These are phyloP conservation scores for Trissolcus japonicus DNA, from an alignment of 2,888 invertebrate species.

Conservation along the genomic window DNA sequence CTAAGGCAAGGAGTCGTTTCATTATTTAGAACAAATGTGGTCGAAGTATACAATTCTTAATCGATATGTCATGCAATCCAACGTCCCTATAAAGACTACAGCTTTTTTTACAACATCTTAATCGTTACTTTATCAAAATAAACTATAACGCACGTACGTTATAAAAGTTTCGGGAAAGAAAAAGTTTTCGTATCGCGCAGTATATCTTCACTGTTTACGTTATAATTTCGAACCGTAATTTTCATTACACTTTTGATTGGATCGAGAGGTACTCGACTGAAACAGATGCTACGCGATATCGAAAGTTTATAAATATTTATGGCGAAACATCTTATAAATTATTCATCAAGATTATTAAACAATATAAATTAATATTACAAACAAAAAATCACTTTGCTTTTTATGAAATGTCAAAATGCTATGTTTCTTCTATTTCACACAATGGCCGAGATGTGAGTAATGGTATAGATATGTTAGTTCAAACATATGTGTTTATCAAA, in stretches of 20 bases:
- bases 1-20: background rate
- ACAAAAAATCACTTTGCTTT: no score
- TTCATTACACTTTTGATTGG: constrained; percentile 26
- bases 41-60: constrained; percentile 8
- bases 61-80: constrained; percentile 35
- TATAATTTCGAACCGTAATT: constrained; percentile 17
- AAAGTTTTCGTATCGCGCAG: constrained; percentile 28
- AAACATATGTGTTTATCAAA: constrained; percentile 11
- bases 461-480: constrained; percentile 11
- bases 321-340: no score
- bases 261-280: constrained; percentile 3
- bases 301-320: no score
- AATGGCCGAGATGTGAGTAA: constrained; percentile 1
- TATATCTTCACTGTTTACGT: constrained; percentile 15
- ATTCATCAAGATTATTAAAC: no score
- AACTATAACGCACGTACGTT: constrained; percentile 23
- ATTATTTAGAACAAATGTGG: constrained; percentile 12
- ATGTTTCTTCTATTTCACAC: background rate
- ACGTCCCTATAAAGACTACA: constrained; percentile 14
- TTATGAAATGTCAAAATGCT: background rate
- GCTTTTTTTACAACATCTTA: constrained; percentile 31
- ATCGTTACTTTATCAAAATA: constrained; percentile 40
- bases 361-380: no score
- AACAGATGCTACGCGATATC: no score
- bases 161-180: constrained; percentile 20